Conservation (phyloP, 2,113 vertebrate genomes). For the Chrysochloris asiatica region DNA sequence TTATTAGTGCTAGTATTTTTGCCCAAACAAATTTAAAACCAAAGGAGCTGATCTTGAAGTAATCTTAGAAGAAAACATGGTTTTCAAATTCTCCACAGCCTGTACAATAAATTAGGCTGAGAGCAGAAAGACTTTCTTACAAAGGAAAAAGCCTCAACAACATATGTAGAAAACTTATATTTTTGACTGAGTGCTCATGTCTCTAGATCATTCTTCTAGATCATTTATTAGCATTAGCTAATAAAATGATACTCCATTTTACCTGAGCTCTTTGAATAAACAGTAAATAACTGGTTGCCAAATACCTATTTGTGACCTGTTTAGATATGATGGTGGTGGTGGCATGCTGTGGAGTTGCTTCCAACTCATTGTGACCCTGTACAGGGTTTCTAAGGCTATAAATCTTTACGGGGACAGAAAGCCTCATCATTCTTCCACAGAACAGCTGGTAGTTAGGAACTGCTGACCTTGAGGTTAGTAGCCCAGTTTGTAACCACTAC, state of each 20-base stretch:
- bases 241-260: slow-evolving; percentile 30
- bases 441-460: too few relatives aligned
- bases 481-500: too few relatives aligned
- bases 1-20: slow-evolving; percentile 74
- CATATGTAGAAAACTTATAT: slow-evolving; percentile 69
- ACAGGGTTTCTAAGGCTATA: too few relatives aligned
- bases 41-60: slow-evolving; percentile 75
- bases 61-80: slow-evolving; percentile 75
- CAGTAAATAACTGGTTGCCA: neutral
- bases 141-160: slow-evolving; percentile 67
- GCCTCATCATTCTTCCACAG: too few relatives aligned
- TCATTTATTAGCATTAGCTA: too few relatives aligned
- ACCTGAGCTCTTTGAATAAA: slow-evolving; percentile 1
- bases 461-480: too few relatives aligned
- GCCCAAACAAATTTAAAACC: slow-evolving; percentile 77
- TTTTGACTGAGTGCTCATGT: slow-evolving; percentile 51
- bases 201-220: slow-evolving; percentile 52
- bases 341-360: too few relatives aligned
- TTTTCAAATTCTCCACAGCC: slow-evolving; percentile 80
- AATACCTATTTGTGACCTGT: neutral
- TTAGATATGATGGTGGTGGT: neutral
- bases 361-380: too few relatives aligned
- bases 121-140: slow-evolving; percentile 60
- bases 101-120: slow-evolving; percentile 76
- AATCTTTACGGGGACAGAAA: too few relatives aligned